These are phyloP conservation scores for Pelochelys cantorii DNA, from an alignment of 2,797 vertebrate genomes.

Conservation along the genomic window DNA sequence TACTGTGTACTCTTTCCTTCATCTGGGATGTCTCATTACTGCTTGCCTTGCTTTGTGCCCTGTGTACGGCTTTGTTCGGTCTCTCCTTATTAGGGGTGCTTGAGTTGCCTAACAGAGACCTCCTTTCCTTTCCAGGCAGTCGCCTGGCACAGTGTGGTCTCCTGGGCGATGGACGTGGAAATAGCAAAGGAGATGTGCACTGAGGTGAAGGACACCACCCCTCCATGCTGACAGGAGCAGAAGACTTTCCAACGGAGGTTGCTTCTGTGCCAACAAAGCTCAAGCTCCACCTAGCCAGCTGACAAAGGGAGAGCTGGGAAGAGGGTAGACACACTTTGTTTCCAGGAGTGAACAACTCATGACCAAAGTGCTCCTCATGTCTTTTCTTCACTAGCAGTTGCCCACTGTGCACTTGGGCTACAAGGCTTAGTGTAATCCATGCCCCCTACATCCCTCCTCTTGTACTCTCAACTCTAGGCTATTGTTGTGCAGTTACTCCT, in stretches of 20 bases:
- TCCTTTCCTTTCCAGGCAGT: fast-evolving
- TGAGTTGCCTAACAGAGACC: neutral
- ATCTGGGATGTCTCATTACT: neutral
- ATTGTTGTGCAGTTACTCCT: neutral
- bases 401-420: neutral
- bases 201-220: neutral
- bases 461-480: neutral
- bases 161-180: neutral
- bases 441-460: neutral
- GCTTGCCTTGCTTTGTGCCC: no score
- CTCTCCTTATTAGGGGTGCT: fast-evolving
- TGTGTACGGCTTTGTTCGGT: neutral
- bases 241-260: neutral
- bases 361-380: neutral
- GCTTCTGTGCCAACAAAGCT: neutral
- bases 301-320: neutral
- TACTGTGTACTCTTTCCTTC: neutral
- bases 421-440: neutral
- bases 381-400: neutral
- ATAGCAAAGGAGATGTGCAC: neutral
- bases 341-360: neutral
- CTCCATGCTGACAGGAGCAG: neutral
- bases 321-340: no score
- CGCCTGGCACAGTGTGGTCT: neutral
- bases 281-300: neutral